Conservation (phyloP, 2,888 invertebrate genomes). For the Geotrupes spiniger region DNA sequence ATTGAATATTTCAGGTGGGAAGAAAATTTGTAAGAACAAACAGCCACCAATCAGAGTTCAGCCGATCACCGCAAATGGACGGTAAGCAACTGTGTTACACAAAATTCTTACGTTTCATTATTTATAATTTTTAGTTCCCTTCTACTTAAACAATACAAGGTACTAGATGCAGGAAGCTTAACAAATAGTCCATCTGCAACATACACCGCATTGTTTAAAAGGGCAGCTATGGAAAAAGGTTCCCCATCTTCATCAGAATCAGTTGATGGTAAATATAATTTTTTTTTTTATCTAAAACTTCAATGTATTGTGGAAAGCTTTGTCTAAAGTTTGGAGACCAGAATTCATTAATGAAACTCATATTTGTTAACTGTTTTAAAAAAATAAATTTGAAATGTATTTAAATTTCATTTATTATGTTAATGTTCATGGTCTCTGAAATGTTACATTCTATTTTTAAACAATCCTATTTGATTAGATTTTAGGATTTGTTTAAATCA, state of each 20-base stretch:
- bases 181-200: constrained; percentile 30
- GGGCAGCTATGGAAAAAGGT: constrained; percentile 24
- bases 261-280: constrained; percentile 26
- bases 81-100: constrained; percentile 23
- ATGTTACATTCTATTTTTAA: too few relatives aligned
- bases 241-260: constrained; percentile 30
- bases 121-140: constrained; percentile 57
- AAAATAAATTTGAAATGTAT: too few relatives aligned
- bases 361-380: too few relatives aligned
- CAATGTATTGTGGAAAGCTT: not conserved
- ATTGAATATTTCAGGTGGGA: constrained; percentile 40
- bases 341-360: too few relatives aligned
- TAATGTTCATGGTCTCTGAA: too few relatives aligned
- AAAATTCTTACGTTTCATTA: not conserved
- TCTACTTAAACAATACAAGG: constrained; percentile 72
- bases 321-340: too few relatives aligned
- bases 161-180: constrained; percentile 64
- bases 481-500: too few relatives aligned
- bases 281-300: not conserved
- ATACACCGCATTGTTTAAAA: constrained; percentile 20
- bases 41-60: constrained; percentile 47
- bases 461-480: too few relatives aligned
- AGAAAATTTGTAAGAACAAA: constrained; percentile 28
- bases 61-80: constrained; percentile 43
- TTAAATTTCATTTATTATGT: too few relatives aligned